Conservation (phyloP, 2,888 invertebrate genomes). For the Harpalus rubripes region DNA sequence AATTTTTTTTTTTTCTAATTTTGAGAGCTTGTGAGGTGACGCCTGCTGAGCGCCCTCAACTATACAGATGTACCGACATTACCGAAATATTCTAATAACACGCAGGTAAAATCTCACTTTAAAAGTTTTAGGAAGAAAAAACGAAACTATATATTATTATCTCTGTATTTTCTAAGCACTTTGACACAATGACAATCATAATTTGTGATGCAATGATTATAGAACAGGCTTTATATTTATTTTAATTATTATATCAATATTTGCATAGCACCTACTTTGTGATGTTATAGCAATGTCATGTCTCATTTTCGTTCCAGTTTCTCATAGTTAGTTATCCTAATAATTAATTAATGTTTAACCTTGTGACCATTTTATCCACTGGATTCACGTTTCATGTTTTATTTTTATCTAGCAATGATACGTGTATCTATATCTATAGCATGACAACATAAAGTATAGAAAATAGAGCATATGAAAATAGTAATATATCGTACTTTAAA, state of each 20-base stretch:
- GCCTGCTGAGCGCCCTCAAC: too few species aligned
- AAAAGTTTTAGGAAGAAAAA: too few species aligned
- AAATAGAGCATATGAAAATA: background rate
- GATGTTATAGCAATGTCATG: background rate
- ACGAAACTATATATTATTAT: too few species aligned
- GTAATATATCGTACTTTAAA: background rate
- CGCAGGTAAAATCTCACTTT: too few species aligned
- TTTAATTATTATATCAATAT: background rate
- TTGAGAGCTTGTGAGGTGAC: too few species aligned
- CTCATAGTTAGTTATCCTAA: conserved; percentile 5
- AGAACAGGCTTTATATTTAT: background rate
- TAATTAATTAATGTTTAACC: conserved; percentile 18
- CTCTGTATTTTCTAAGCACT: too few species aligned
- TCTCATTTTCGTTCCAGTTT: background rate
- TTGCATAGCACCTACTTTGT: background rate
- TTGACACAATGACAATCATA: too few species aligned
- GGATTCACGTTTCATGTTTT: conserved; percentile 9
- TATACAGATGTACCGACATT: too few species aligned
- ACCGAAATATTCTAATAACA: too few species aligned
- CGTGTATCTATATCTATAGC: background rate
- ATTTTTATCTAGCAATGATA: conserved; percentile 5
- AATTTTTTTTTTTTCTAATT: too few species aligned
- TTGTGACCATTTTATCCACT: conserved; percentile 19
- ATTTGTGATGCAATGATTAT: too few species aligned
- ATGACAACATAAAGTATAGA: background rate